These are phyloP conservation scores for Xiphorhynchus elegans DNA, from an alignment of 2,113 vertebrate species.

Conservation along the genomic window DNA sequence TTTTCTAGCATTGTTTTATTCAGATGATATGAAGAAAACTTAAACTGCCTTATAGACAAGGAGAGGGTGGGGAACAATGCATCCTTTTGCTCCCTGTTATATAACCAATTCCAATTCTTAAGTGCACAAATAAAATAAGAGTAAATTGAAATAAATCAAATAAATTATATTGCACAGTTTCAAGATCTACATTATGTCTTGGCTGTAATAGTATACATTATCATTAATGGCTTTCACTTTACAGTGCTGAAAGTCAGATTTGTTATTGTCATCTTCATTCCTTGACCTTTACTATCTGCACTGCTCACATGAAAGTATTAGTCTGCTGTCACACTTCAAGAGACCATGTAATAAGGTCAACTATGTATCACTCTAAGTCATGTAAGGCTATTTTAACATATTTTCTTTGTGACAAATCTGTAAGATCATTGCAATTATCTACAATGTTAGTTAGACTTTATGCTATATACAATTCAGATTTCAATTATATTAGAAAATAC, in stretches of 20 bases:
- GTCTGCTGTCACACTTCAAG: conserved; percentile 31
- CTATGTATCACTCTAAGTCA: background rate
- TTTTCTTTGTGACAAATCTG: conserved; percentile 22
- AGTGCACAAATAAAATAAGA: conserved; percentile 32
- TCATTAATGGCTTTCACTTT: conserved; percentile 40
- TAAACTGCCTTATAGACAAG: background rate
- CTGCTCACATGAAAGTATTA: conserved; percentile 34
- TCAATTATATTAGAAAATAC: background rate
- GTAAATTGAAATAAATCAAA: conserved; percentile 44
- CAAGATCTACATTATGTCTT: conserved; percentile 3
- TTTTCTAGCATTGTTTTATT: background rate
- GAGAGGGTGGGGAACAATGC: background rate
- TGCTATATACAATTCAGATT: background rate
- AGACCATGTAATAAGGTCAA: conserved; percentile 42
- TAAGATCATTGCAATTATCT: conserved; percentile 40
- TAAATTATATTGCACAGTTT: background rate
- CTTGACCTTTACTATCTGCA: conserved; percentile 22
- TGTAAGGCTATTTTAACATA: background rate
- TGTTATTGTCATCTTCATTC: conserved; percentile 35
- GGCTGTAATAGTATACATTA: conserved; percentile 32
- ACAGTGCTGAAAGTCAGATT: conserved; percentile 14
- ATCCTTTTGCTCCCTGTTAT: background rate
- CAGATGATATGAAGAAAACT: background rate
- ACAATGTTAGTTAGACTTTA: background rate
- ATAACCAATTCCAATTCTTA: background rate